Base-by-base conservation (phyloP, 2,113 vertebrate genomes). In the Salvelinus fontinalis region DNA sequence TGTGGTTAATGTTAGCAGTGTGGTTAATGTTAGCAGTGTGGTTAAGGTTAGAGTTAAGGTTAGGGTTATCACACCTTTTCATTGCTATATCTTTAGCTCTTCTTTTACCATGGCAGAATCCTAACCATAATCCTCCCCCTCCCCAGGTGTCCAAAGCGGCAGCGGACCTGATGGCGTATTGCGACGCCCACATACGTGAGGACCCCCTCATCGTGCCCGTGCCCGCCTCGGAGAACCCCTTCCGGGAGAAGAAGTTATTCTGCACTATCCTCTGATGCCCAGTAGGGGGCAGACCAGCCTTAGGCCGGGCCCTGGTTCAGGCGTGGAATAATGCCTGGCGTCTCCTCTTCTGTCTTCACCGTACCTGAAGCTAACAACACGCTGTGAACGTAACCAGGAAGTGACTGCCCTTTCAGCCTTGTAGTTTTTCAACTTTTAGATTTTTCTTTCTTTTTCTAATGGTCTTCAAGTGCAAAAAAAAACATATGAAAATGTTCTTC, bases 241-340 rank as follows among this genome's bases (percentile, higher is more conserved):
- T 99, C 93, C 90, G 97, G 80, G 97, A 99, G 96, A 99, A 99
- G 94, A 99, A 99, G 93, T 96, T 99, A 89, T 98, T 99, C 91
- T 99, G 97, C 88, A 95, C 93, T 92, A 98, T 99, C 88, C 97
- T 99, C 92, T 99, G 93, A 97, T 87, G 90, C 82, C 51, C 31
- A 62, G 2, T 22, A 62, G 59, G 59, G 59, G 59, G 59, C n/a
- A 62, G 59, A 62, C 20, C 59, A 62, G 59, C 59, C 18, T 16
- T 22, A 22, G 59, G 18, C 6, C 20, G n/a, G 59, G 59, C 59
- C 18, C 59, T 22, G 59, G 59, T 62, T n/a, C 20, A 62, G 59
- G 59, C 59, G 8, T 62, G 59, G 59, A n/a, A 22, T 62, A 22
- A 54, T 9, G n/a, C 59, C n/a, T 62, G 59, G 20, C 59, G 8